Conservation (phyloP, 2,888 invertebrate species). For the Cryptops parisi region DNA sequence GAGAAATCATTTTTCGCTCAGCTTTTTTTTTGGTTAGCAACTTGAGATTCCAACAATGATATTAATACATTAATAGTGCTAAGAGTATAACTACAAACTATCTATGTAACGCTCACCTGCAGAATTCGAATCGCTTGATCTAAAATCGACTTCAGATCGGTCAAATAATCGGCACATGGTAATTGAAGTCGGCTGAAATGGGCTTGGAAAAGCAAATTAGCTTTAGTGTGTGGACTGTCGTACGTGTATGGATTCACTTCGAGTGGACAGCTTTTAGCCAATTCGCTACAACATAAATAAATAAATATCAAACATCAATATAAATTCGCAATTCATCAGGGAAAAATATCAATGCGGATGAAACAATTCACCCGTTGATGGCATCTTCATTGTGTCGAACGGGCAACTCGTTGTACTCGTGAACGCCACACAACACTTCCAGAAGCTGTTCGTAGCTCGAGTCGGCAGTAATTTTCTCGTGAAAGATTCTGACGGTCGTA, state of each 20-base stretch:
- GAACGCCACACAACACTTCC: constrained; percentile 60
- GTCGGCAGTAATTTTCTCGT: constrained; percentile 47
- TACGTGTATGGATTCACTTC: constrained; percentile 54
- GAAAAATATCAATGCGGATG: neutral
- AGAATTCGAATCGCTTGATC: constrained; percentile 91
- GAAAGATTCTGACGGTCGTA: constrained; percentile 74
- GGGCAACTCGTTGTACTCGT: constrained; percentile 83
- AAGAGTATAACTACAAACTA: neutral
- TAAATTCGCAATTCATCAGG: constrained; percentile 1
- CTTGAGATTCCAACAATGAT: no score
- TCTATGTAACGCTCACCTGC: constrained; percentile 44
- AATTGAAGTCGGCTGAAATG: constrained; percentile 70
- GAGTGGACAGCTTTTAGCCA: constrained; percentile 59
- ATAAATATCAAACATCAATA: neutral
- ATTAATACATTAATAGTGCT: neutral
- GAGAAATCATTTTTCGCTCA: no score
- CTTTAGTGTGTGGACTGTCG: constrained; percentile 89
- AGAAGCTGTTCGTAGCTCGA: constrained; percentile 57
- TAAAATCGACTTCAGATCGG: constrained; percentile 90
- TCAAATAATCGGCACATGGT: constrained; percentile 85
- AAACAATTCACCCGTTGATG: constrained; percentile 56
- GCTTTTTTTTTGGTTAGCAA: no score
- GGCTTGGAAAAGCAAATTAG: constrained; percentile 82
- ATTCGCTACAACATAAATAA: constrained; percentile 42
- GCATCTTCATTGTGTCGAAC: constrained; percentile 96